Base-by-base conservation (phyloP, 2,797 vertebrate genomes). In the Syngnathus rostellatus region DNA sequence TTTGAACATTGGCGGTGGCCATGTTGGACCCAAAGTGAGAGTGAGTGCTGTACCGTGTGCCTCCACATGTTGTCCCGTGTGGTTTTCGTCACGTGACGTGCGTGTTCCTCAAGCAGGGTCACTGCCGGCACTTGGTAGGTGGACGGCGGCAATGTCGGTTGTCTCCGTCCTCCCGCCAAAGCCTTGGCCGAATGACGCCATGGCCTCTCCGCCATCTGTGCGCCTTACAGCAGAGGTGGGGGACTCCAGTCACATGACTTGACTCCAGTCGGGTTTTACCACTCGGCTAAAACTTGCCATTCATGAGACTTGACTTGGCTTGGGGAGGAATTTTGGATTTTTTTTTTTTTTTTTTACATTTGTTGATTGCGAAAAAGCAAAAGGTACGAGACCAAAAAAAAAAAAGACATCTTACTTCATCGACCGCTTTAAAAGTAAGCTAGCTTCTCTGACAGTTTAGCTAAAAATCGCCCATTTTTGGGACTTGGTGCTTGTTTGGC, bases 181-280 rank as follows among this genome's bases (percentile, higher is more conserved):
- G 86, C 82, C 87, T 89, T 88, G 88, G 88, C 46, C 59, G 80
- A 84, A 75, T 68, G 70, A 81, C 53, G 78, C 74, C 76, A 81
- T 78, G 83, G 85, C 86, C 37, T 88, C 31, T 86, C 87, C 75
- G 83, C 87, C 83, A 91, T 87, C 87, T 89, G 86, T 89, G 84
- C 84, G 61, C 61, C 61, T 57, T 57, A 57, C 23, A 17, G 55
- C 55, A 31, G 55, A 57, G 55, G 55, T 57, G 55, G 55, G 25
- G 55, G 31, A 31, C 6, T 7, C 25, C 0, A 57, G 55, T 57
- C 55, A 8, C 55, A 14, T 37, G 25, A 57, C 25, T 57, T 17
- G 25, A 57, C 25, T 57, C 50, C 7, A 51, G 50, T 25, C 12
- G 3, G 6, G 31, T 55, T 55, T 37, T 14, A 23, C 10, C 21